phyloP scores from a whole-genome alignment of 2,888 invertebrate genomes.

The Oasisia sp. region DNA sequence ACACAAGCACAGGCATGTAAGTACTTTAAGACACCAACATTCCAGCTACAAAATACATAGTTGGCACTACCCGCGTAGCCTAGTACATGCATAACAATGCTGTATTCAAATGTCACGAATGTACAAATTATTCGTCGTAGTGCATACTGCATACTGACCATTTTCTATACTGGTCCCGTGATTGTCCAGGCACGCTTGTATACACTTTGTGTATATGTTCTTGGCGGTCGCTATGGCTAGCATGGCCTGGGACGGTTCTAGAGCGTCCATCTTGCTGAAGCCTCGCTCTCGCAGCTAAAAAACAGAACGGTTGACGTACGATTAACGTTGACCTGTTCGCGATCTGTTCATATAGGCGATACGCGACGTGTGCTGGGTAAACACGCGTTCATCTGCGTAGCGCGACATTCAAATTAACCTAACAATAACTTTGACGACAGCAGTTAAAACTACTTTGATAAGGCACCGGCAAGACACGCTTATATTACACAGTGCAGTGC shows the following conservation, averaged over 20 bases:
- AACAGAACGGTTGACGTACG: not conserved
- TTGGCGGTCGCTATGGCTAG: conserved; percentile 43
- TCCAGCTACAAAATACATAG: not conserved
- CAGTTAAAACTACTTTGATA: too few relatives aligned
- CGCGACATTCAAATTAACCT: too few relatives aligned
- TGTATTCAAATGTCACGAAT: not conserved
- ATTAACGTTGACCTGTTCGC: not conserved
- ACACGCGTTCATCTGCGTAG: too few relatives aligned
- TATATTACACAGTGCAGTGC: too few relatives aligned
- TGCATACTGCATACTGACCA: not conserved
- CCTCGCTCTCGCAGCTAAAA: conserved; percentile 38
- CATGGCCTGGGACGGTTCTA: conserved; percentile 57
- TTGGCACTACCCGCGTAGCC: not conserved
- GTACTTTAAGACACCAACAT: not conserved
- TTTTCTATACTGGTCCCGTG: not conserved
- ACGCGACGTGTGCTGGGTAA: too few relatives aligned
- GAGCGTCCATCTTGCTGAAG: conserved; percentile 51
- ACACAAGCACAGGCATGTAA: not conserved
- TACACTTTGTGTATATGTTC: not conserved
- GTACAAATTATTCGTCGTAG: not conserved
- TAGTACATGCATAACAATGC: not conserved
- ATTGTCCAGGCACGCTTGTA: not conserved
- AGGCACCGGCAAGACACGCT: too few relatives aligned
- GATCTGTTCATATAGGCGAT: too few relatives aligned
- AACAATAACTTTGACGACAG: too few relatives aligned